A percentile compares a stretch with the other conserved stretches of the same genome.
phyloP scores from a whole-genome alignment of 2,113 vertebrate species.

The Oriolus oriolus region DNA sequence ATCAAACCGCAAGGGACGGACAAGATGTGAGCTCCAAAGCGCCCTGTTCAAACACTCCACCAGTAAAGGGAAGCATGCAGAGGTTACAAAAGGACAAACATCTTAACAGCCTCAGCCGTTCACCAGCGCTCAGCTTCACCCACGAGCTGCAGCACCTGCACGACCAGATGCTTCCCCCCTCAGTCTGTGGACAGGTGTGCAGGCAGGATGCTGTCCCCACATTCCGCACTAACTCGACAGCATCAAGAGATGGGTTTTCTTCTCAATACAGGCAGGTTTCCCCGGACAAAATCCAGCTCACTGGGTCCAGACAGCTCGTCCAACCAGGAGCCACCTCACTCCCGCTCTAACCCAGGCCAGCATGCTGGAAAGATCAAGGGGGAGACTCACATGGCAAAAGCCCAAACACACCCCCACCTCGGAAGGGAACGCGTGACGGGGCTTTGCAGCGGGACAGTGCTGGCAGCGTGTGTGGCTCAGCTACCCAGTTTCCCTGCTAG shows the following conservation, averaged over 20 bases:
- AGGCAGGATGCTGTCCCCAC: rapidly evolving
- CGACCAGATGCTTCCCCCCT: background rate
- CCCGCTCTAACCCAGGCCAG: rapidly evolving
- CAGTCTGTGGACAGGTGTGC: rapidly evolving
- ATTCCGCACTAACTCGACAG: rapidly evolving
- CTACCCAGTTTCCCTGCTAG: too few species aligned
- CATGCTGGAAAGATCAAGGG: background rate
- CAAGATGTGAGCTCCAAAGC: rapidly evolving
- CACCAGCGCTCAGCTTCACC: background rate
- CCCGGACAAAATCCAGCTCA: background rate
- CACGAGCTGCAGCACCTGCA: background rate
- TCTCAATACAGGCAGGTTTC: background rate
- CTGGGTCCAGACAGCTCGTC: background rate
- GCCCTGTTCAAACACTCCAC: background rate
- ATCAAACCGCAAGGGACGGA: rapidly evolving
- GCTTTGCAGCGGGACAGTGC: background rate
- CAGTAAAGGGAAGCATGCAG: too few species aligned
- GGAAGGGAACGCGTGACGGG: rapidly evolving
- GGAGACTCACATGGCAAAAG: background rate
- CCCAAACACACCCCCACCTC: background rate
- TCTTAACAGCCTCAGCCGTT: background rate
- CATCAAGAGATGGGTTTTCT: background rate
- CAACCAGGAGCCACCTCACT: rapidly evolving
- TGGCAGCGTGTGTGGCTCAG: rapidly evolving
- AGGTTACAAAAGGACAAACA: background rate